Conservation (phyloP, 2,113 vertebrate genomes). For the Okapia johnstoni region DNA sequence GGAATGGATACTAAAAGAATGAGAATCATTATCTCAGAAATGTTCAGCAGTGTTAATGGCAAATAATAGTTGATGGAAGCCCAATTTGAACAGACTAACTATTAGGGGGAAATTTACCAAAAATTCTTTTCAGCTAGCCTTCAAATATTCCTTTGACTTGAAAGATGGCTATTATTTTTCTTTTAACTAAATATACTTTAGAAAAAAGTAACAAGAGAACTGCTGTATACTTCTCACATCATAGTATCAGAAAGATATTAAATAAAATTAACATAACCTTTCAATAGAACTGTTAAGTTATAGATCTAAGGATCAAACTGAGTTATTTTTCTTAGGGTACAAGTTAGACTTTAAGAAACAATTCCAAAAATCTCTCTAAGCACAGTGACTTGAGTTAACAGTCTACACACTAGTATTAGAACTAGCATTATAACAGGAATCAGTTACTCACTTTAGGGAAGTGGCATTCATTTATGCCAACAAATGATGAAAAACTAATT, state of each 20-base stretch:
- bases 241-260: neutral
- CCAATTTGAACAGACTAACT: conserved; percentile 38
- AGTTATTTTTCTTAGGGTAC: neutral
- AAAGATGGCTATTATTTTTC: neutral
- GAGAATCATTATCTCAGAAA: conserved; percentile 48
- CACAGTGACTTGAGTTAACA: neutral
- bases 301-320: neutral
- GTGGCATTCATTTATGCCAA: neutral
- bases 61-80: neutral
- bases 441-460: neutral
- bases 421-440: neutral
- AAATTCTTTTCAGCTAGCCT: neutral
- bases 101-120: neutral
- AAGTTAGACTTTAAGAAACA: neutral
- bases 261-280: neutral
- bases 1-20: conserved; percentile 2
- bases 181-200: neutral
- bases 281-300: neutral
- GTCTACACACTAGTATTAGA: neutral
- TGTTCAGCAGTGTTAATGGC: neutral
- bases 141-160: neutral
- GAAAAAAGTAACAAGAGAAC: neutral
- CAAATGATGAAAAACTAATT: neutral
- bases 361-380: conserved; percentile 20
- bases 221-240: neutral